A percentile compares a stretch with the other conserved stretches of the same genome.
Conservation (phyloP, 2,797 vertebrate genomes). For the Gymnoscopelus microlampas region DNA sequence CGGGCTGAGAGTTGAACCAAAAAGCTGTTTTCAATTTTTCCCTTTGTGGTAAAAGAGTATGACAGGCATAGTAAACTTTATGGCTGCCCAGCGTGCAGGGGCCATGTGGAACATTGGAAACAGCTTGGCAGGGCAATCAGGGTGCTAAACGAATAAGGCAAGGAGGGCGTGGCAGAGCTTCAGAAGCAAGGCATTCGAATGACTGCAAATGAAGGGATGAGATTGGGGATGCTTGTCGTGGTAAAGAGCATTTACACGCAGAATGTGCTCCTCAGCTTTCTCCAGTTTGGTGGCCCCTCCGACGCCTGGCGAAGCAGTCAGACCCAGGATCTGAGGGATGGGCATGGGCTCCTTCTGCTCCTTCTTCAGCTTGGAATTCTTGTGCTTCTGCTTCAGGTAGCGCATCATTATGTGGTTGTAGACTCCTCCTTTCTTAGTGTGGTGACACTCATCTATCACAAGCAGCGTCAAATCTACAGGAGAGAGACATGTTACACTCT, state of each 20-base stretch:
- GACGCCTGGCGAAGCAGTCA: slow-evolving; percentile 95
- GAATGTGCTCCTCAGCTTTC: slow-evolving; percentile 92
- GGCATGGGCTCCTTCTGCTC: slow-evolving; percentile 72
- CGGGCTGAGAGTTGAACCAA: slow-evolving; percentile 13
- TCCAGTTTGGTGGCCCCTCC: slow-evolving; percentile 84
- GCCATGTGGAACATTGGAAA: slow-evolving; percentile 64
- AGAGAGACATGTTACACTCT: slow-evolving; percentile 2
- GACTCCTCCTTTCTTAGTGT: slow-evolving; percentile 92
- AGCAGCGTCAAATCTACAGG: slow-evolving; percentile 89
- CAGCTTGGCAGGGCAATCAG: slow-evolving; percentile 50
- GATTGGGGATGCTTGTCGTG: not conserved
- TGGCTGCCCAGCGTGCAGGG: slow-evolving; percentile 25
- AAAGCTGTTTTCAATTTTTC: slow-evolving; percentile 32
- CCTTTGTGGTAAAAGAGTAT: slow-evolving; percentile 27
- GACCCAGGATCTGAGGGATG: slow-evolving; percentile 92
- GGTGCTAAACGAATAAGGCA: slow-evolving; percentile 23
- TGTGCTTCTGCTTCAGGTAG: slow-evolving; percentile 90
- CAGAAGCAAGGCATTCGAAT: not conserved
- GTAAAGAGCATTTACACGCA: slow-evolving; percentile 83
- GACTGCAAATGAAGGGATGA: not conserved
- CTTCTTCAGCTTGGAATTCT: slow-evolving; percentile 82
- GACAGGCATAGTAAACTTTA: slow-evolving; percentile 47
- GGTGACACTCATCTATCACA: slow-evolving; percentile 96
- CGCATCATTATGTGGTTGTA: slow-evolving; percentile 96
- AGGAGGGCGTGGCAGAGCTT: slow-evolving; percentile 10